Conservation (phyloP, 1,140 invertebrate genomes). For the Drosophila prosaltans region DNA sequence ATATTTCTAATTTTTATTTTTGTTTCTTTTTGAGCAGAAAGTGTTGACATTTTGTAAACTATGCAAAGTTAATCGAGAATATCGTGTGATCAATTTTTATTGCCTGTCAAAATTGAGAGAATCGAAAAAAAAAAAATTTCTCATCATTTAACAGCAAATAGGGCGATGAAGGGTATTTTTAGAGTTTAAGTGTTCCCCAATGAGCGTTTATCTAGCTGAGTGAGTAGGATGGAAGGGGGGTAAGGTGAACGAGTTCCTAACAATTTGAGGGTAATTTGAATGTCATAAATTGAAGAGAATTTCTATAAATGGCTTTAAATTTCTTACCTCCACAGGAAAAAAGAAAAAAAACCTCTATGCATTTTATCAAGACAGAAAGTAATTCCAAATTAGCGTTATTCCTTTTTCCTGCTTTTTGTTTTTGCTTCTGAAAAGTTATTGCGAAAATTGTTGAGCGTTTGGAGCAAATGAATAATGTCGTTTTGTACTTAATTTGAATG, state of each 20-base stretch:
- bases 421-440: constrained; percentile 6
- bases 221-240: no score
- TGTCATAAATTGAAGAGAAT: constrained; percentile 2
- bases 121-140: constrained; percentile 3
- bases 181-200: constrained; percentile 45
- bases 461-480: constrained; percentile 66
- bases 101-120: not conserved
- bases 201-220: not conserved
- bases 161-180: constrained; percentile 12
- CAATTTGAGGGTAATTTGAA: not conserved
- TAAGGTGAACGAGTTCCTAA: not conserved
- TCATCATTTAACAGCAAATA: not conserved
- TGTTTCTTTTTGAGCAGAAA: constrained; percentile 1
- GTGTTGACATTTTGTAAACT: constrained; percentile 46
- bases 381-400: not conserved
- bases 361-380: not conserved
- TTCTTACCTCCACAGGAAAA: not conserved
- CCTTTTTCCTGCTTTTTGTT: not conserved
- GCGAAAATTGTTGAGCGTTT: constrained; percentile 27
- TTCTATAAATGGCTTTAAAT: constrained; percentile 22
- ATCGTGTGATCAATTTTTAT: constrained; percentile 8
- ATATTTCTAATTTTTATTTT: constrained; percentile 50
- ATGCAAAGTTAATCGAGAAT: not conserved
- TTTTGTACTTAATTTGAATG: constrained; percentile 71
- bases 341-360: not conserved